Evolutionary conservation across 2,113 vertebrate genomes (phyloP).

Genomic region (Azemiops feae): DNA sequence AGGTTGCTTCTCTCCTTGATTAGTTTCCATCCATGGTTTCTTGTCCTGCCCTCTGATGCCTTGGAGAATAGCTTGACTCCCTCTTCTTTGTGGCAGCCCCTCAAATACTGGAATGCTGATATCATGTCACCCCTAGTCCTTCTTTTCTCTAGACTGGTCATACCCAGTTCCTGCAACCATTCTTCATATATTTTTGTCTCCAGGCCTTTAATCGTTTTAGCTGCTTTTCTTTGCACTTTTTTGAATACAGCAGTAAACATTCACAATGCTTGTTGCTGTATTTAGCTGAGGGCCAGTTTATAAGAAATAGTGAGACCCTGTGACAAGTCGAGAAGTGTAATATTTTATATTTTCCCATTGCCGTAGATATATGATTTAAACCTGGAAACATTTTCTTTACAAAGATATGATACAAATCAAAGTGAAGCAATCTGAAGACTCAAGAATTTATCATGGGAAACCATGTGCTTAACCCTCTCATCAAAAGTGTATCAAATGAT

Average conservation of each 20-base stretch:
- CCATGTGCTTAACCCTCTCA: not conserved
- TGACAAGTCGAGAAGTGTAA: not conserved
- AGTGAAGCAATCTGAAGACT: not conserved
- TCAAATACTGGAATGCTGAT: not conserved
- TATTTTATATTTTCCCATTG: not conserved
- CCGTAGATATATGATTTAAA: not conserved
- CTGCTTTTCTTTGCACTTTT: not conserved
- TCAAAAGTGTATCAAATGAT: not conserved
- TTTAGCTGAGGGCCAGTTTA: not conserved
- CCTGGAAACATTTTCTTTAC: not conserved
- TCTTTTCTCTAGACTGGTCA: not conserved
- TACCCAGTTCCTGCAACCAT: not conserved
- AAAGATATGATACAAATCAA: not conserved
- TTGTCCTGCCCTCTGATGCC: not conserved
- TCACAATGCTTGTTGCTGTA: not conserved
- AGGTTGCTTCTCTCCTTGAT: not conserved
- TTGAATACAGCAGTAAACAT: not conserved
- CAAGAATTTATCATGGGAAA: not conserved
- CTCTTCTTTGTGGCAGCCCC: not conserved
- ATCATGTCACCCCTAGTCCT: not conserved
- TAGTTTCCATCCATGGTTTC: not conserved
- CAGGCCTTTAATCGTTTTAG: not conserved
- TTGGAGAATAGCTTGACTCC: not conserved
- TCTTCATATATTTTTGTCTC: not conserved
- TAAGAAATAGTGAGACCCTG: too few relatives aligned